phyloP scores from a whole-genome alignment of 2,888 invertebrate species.

The Dryadula phaetusa region DNA sequence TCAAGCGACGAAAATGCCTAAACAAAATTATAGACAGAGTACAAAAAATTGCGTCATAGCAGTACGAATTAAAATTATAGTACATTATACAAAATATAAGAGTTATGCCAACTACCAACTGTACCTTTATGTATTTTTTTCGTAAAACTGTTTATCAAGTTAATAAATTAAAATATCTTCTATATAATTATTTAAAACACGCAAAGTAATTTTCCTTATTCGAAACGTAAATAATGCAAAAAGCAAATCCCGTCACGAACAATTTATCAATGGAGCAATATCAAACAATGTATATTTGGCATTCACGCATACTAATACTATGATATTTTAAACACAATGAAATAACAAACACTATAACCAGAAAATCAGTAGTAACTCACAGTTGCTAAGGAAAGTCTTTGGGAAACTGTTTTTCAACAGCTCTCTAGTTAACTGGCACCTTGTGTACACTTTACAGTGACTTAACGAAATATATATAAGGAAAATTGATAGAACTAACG shows the following conservation, averaged over 20 bases:
- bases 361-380: constrained; percentile 77
- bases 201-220: constrained; percentile 31
- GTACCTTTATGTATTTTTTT: too few species aligned
- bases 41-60: too few species aligned
- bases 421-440: constrained; percentile 88
- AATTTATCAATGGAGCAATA: constrained; percentile 33
- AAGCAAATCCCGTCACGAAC: neutral
- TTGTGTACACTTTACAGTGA: constrained; percentile 84
- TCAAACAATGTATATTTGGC: constrained; percentile 30
- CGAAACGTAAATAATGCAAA: constrained; percentile 7
- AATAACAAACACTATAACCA: constrained; percentile 28
- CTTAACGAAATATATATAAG: constrained; percentile 56
- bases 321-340: constrained; percentile 41
- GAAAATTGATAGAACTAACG: constrained; percentile 53
- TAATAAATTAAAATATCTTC: neutral
- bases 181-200: neutral
- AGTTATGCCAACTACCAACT: too few species aligned
- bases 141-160: neutral
- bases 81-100: too few species aligned
- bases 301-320: constrained; percentile 35
- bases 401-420: constrained; percentile 86
- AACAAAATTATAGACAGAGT: too few species aligned
- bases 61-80: too few species aligned
- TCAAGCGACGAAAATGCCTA: too few species aligned
- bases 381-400: constrained; percentile 88